Conservation (phyloP, 2,797 vertebrate genomes). For the Octomys mimax region DNA sequence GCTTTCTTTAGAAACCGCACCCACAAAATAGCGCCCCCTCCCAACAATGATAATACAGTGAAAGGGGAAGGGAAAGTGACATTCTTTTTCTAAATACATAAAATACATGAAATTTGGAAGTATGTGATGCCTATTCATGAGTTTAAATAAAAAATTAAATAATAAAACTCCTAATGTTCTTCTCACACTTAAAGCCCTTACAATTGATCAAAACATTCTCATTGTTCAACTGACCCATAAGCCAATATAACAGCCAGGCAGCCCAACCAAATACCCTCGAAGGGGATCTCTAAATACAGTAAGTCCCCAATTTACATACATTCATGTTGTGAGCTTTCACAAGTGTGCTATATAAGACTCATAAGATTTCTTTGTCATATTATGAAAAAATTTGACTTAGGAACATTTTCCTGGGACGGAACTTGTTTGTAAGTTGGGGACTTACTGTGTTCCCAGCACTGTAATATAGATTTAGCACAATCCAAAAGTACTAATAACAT, state of each 20-base stretch:
- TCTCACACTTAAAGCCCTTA: neutral
- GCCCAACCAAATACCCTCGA: neutral
- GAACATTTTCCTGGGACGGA: neutral
- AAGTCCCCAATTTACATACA: neutral
- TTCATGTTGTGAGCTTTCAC: neutral
- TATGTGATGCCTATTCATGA: neutral
- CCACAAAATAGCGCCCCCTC: neutral
- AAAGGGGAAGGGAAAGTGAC: neutral
- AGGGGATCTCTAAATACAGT: conserved; percentile 18
- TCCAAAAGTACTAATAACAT: neutral
- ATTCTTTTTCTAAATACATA: conserved; percentile 42
- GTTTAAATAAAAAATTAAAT: neutral
- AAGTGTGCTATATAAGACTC: neutral
- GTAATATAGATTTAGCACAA: neutral
- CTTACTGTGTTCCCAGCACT: neutral
- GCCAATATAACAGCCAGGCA: neutral
- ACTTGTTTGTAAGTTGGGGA: neutral
- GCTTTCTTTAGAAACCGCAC: no score
- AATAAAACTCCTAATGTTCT: neutral
- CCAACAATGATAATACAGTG: neutral
- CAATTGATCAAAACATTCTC: neutral
- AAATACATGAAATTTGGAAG: conserved; percentile 28
- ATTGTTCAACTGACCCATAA: neutral
- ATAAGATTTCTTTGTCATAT: neutral
- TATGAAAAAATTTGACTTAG: neutral